Evolutionary conservation across 2,113 vertebrate species (phyloP).

Genomic region (Xiphorhynchus elegans): DNA sequence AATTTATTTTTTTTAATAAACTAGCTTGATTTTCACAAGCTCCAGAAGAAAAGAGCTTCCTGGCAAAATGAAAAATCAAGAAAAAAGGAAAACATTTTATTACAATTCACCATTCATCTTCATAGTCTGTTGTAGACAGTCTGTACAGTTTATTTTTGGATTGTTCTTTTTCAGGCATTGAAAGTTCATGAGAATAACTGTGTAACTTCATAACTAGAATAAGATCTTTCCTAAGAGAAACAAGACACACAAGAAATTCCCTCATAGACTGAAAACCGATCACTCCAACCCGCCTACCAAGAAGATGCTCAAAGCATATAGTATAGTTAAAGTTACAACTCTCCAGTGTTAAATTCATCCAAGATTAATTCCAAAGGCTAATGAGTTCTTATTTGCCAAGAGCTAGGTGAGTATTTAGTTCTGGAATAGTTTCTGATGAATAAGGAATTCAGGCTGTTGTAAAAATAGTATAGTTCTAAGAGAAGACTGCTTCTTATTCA

Average conservation of each 20-base stretch:
- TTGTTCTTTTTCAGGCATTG: neutral
- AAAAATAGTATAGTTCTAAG: neutral
- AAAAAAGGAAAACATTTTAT: neutral
- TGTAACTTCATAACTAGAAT: neutral
- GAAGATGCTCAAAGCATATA: neutral
- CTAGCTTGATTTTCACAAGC: neutral
- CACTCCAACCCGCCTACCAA: neutral
- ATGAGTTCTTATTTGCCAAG: neutral
- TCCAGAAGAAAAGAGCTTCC: neutral
- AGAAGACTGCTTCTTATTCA: neutral
- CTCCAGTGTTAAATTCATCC: neutral
- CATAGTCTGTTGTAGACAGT: neutral
- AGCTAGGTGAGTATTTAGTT: neutral
- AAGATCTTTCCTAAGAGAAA: neutral
- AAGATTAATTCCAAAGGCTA: neutral
- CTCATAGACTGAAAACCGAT: neutral
- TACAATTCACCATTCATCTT: neutral
- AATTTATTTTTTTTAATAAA: neutral
- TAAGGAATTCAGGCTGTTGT: neutral
- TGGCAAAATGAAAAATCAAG: neutral
- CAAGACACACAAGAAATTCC: neutral
- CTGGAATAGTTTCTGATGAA: neutral
- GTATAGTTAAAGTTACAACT: neutral
- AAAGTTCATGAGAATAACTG: neutral
- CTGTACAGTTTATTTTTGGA: neutral